These are phyloP conservation scores for Eublepharis macularius DNA, from an alignment of 2,113 vertebrate species.

Conservation along the genomic window DNA sequence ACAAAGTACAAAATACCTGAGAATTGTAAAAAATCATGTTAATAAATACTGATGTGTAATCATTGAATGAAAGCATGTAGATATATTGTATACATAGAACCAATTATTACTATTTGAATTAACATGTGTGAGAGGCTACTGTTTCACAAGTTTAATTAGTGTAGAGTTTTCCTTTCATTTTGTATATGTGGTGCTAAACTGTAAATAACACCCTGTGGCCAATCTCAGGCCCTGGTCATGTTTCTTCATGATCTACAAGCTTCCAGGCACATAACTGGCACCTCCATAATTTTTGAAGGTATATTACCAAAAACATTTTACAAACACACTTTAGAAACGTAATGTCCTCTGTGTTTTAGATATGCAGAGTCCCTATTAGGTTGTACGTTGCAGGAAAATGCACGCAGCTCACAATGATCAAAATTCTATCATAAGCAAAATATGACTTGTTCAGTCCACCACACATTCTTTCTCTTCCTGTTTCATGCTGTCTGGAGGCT, in stretches of 20 bases:
- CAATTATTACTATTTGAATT: no score
- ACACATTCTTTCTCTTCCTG: conserved; percentile 20
- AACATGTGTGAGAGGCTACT: no score
- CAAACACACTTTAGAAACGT: neutral
- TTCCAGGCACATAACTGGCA: neutral
- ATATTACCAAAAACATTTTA: neutral
- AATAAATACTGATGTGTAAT: no score
- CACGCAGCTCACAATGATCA: neutral
- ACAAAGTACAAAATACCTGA: no score
- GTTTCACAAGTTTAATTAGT: no score
- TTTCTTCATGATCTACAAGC: neutral
- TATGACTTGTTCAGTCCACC: neutral
- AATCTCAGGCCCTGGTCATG: neutral
- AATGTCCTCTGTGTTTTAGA: neutral
- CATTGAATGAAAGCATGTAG: no score
- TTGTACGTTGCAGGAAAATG: neutral
- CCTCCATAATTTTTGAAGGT: neutral
- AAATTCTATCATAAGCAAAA: conserved; percentile 40
- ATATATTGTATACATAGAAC: no score
- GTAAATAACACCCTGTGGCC: neutral
- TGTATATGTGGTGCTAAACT: no score
- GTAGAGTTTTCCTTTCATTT: no score
- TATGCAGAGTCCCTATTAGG: neutral
- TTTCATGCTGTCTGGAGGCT: conserved; percentile 47
- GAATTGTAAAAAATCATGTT: no score